These are phyloP conservation scores for Halocynthia roretzi DNA, from an alignment of 23 tunicate species.

Conservation along the genomic window DNA sequence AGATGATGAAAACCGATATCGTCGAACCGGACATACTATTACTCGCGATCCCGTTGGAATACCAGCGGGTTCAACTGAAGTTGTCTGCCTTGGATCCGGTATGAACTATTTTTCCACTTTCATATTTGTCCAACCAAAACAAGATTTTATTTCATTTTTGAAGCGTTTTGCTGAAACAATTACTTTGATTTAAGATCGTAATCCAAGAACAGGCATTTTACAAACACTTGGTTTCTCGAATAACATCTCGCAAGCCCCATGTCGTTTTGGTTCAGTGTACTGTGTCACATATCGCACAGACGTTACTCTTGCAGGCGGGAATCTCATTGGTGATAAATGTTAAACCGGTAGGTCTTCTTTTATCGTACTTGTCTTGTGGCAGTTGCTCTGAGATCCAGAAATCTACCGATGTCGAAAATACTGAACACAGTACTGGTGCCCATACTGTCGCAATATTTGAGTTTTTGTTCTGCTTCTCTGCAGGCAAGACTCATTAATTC, in stretches of 20 bases:
- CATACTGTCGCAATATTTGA: neutral
- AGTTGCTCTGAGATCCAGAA: neutral
- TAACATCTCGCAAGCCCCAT: constrained; percentile 49
- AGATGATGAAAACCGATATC: constrained; percentile 45
- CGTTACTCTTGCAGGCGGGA: constrained; percentile 52
- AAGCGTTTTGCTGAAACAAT: neutral
- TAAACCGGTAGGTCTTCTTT: constrained; percentile 38
- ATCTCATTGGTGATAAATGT: constrained; percentile 77
- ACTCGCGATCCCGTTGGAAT: constrained; percentile 82
- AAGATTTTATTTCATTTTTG: neutral
- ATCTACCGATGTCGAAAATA: neutral
- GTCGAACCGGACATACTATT: constrained; percentile 71
- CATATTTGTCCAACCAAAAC: neutral
- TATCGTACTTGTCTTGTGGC: neutral
- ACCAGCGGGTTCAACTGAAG: constrained; percentile 68
- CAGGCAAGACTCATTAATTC: no score
- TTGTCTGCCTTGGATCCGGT: constrained; percentile 84
- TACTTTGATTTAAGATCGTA: constrained; percentile 39
- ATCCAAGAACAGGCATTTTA: constrained; percentile 82
- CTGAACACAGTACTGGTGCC: neutral
- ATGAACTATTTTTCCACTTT: neutral
- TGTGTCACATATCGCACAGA: constrained; percentile 69
- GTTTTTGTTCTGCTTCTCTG: no score
- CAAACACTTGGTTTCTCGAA: constrained; percentile 64
- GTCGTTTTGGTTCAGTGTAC: constrained; percentile 63